Evolutionary conservation across 2,888 invertebrate genomes (phyloP).

Genomic region (Tanytarsus gracilentus): DNA sequence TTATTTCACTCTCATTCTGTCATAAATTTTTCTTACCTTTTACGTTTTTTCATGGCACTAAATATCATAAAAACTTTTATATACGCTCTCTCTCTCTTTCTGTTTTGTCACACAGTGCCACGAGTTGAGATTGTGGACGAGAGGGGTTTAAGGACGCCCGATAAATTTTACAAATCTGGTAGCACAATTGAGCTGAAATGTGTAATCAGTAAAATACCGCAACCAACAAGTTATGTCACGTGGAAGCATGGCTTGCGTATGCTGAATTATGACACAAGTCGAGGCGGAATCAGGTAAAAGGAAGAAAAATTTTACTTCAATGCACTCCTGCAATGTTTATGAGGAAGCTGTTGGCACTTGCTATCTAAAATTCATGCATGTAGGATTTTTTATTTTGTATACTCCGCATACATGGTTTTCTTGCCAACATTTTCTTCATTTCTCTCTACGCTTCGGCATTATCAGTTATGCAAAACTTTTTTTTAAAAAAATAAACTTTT

Average conservation of each 20-base stretch:
- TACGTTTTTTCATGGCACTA: constrained; percentile 7
- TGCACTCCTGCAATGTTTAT: no score
- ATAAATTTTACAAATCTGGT: constrained; percentile 75
- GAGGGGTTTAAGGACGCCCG: constrained; percentile 62
- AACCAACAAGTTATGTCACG: constrained; percentile 63
- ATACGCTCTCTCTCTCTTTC: neutral
- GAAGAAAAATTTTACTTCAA: no score
- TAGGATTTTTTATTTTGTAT: no score
- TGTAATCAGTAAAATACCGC: constrained; percentile 69
- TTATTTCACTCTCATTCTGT: neutral
- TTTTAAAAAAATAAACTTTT: no score
- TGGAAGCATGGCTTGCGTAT: constrained; percentile 69
- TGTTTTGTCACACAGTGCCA: constrained; percentile 52
- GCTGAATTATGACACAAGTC: constrained; percentile 68
- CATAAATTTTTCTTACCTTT: neutral
- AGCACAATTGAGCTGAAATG: constrained; percentile 75
- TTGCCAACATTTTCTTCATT: neutral
- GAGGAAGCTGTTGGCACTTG: no score
- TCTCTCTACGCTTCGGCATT: neutral
- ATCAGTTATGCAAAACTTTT: neutral
- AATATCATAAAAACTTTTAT: constrained; percentile 23
- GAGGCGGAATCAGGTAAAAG: constrained; percentile 67
- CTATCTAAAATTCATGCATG: neutral
- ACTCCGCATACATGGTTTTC: neutral
- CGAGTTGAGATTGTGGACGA: constrained; percentile 73